Evolutionary conservation across 64 coral and sea anemone species (phyloP).

Genomic region (Anthopleura sola): DNA sequence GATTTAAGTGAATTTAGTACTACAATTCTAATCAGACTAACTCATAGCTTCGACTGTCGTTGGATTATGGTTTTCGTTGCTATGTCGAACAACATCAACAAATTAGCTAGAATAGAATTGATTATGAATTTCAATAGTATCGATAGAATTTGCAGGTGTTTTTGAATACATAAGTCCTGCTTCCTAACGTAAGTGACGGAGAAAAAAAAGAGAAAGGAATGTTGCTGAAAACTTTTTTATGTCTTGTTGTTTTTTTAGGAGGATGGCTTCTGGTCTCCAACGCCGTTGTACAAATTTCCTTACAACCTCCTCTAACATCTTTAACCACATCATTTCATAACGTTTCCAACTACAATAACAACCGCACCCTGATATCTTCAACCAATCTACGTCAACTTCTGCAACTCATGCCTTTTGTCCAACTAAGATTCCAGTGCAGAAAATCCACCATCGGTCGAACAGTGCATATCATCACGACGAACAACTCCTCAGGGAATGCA

Average conservation of each 20-base stretch:
- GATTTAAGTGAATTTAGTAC: too few relatives aligned
- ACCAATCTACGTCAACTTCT: constrained; percentile 9
- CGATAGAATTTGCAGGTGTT: too few relatives aligned
- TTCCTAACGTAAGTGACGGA: too few relatives aligned
- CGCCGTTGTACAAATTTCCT: background rate
- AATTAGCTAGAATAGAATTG: too few relatives aligned
- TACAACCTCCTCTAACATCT: background rate
- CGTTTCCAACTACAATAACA: constrained; percentile 30
- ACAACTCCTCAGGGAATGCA: constrained; percentile 21
- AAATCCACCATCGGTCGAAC: constrained; percentile 18
- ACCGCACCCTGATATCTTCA: background rate
- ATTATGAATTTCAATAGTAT: too few relatives aligned
- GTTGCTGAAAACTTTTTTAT: background rate
- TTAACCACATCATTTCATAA: background rate
- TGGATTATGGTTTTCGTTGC: too few relatives aligned
- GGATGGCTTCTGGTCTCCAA: constrained; percentile 43
- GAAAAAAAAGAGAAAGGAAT: too few relatives aligned
- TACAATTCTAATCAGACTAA: too few relatives aligned
- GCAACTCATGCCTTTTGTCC: constrained; percentile 12
- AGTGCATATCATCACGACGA: constrained; percentile 9
- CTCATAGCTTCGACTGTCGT: too few relatives aligned
- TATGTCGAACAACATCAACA: too few relatives aligned
- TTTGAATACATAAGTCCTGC: too few relatives aligned
- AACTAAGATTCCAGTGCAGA: constrained; percentile 42
- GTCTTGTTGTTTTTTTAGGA: background rate